A percentile compares a stretch with the other conserved stretches of the same genome.
phyloP scores from a whole-genome alignment of 2,113 vertebrate species.

The Himantopus leucocephalus region DNA sequence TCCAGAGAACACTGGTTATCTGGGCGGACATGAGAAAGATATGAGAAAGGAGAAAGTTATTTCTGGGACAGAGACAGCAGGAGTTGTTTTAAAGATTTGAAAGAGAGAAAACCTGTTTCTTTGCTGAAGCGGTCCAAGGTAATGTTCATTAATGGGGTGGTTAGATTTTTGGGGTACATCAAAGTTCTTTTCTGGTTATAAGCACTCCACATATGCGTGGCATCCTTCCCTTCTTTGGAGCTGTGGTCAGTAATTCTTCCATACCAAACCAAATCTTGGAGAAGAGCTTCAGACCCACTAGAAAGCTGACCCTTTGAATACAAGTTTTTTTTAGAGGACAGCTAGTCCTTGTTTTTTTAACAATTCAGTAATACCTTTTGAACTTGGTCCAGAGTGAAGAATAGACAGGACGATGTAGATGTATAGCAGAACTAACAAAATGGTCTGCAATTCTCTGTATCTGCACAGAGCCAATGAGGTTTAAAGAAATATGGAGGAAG shows the following conservation, averaged over 20 bases:
- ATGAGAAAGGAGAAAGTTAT: background rate
- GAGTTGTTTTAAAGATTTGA: background rate
- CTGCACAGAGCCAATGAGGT: background rate
- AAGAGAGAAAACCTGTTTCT: background rate
- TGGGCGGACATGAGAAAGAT: background rate
- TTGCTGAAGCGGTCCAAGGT: background rate
- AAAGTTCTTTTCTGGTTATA: background rate
- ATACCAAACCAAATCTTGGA: background rate
- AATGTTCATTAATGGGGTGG: background rate
- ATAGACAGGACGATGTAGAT: rapidly evolving
- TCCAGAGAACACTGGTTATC: background rate
- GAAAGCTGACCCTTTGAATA: background rate
- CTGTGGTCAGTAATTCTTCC: background rate
- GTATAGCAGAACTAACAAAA: background rate
- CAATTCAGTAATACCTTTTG: background rate
- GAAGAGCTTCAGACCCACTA: background rate
- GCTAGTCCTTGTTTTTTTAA: background rate
- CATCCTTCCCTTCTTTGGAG: background rate
- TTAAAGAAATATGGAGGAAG: background rate
- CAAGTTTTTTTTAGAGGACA: background rate
- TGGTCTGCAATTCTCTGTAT: background rate
- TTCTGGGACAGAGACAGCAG: background rate
- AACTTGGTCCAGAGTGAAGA: background rate
- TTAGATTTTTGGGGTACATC: background rate
- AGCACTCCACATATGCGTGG: background rate